These are phyloP conservation scores for Sericinus montela DNA, from an alignment of 2,888 invertebrate genomes.

Conservation along the genomic window DNA sequence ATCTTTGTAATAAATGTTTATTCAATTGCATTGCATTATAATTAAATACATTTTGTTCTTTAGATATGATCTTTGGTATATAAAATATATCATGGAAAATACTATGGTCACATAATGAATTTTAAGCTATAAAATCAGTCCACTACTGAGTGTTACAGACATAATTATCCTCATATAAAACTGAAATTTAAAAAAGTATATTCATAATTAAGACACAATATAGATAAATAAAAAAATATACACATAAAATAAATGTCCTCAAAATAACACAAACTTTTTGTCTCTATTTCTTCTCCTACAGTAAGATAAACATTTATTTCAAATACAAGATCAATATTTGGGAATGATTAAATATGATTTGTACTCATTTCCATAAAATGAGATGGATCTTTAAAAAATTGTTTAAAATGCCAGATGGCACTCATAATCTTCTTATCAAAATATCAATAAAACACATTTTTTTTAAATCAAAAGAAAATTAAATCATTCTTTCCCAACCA, in stretches of 20 bases:
- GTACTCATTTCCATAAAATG: neutral
- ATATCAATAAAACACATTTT: no score
- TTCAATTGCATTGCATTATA: conserved; percentile 50
- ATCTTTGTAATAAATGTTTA: conserved; percentile 43
- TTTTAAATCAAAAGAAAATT: no score
- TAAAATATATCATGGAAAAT: conserved; percentile 63
- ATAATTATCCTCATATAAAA: no score
- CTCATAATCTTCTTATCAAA: no score
- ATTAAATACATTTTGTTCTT: conserved; percentile 62
- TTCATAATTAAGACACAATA: no score
- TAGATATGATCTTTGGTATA: conserved; percentile 70
- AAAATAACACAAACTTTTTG: no score
- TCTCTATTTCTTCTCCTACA: no score
- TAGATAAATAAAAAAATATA: neutral
- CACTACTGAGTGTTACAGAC: conserved; percentile 40
- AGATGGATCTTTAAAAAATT: neutral
- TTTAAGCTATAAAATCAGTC: conserved; percentile 50
- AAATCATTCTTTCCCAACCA: no score
- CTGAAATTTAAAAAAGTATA: no score
- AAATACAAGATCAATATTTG: no score
- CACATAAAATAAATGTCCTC: neutral
- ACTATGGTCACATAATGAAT: conserved; percentile 58
- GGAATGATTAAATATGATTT: neutral
- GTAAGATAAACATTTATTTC: no score
- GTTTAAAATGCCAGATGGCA: no score